Evolutionary conservation across 2,888 invertebrate genomes (phyloP), one percentile per base, ranked within the genome.

Genomic region (Synergus japonicus): DNA sequence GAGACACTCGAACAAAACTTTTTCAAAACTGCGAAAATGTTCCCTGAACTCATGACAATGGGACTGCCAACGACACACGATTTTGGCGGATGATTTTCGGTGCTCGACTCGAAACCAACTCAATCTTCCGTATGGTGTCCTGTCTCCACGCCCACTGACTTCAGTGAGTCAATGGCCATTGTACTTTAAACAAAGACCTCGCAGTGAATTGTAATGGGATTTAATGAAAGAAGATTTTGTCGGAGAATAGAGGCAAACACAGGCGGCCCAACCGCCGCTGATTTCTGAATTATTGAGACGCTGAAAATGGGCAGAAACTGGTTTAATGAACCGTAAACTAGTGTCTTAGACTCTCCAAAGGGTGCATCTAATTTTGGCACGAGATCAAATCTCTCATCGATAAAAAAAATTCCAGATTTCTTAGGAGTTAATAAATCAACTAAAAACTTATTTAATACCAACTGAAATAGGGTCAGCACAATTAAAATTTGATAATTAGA

Each of bases 141-240:
- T 85, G 86, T 86, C 83, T 85, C 87, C 88, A 87, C 89, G 87
- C 87, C 87, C 86, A 85, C 85, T 82, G 84, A 81, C 84, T 84
- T 84, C 85, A 79, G 82, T 85, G 85, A 85, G 85, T 90, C 89
- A 88, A 89, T 88, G 86, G 89, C 89, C 89, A 90, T 90, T 90
- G 90, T 90, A 84, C 84, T 86, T 87, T 88, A 88, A 89, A 90
- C 90, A 89, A 90, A 87, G 89, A 86, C 85, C 83, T 80, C 81
- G 82, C 80, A 85, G 86, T 84, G 86, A 87, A 89, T 89, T 87
- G 86, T 88, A 85, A 85, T 86, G 86, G 86, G 85, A 89, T 90
- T 90, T 87, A 88, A 88, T 90, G 89, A 89, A 89, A 89, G 88
- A 88, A 90, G 87, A 86, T 84, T 82, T 79, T 79, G 77, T 54